Conservation (phyloP, 2,888 invertebrate genomes). For the Stomorhina lunata region DNA sequence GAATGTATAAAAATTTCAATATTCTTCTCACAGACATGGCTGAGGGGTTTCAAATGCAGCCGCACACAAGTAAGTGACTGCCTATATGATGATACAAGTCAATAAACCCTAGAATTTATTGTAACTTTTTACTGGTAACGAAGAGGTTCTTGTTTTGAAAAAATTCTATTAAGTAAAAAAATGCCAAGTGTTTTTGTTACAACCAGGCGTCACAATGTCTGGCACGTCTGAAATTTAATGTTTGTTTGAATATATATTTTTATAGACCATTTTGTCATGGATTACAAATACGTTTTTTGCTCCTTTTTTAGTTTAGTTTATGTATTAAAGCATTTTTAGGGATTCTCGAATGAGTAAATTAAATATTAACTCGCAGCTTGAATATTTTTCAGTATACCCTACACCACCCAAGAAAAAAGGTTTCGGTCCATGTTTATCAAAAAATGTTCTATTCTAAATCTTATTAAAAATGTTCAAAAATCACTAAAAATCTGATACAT, state of each 20-base stretch:
- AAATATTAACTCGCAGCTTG: background rate
- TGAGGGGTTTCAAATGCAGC: conserved; percentile 13
- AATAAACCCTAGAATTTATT: conserved; percentile 59
- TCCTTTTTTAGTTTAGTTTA: background rate
- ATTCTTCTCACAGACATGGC: conserved; percentile 20
- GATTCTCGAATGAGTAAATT: conserved; percentile 17
- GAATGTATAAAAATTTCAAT: background rate
- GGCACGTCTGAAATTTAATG: conserved; percentile 57
- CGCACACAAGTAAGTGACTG: too few species aligned
- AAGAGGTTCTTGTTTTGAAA: conserved; percentile 32
- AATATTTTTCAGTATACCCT: too few species aligned
- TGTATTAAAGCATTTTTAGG: conserved; percentile 10
- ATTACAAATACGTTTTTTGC: conserved; percentile 24
- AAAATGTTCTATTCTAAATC: too few species aligned
- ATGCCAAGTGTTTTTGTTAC: conserved; percentile 1
- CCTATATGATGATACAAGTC: conserved; percentile 46
- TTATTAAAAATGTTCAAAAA: too few species aligned
- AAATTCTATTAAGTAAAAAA: background rate
- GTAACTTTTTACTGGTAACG: background rate
- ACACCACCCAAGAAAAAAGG: too few species aligned
- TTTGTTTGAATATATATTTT: conserved; percentile 38
- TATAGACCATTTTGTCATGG: conserved; percentile 39
- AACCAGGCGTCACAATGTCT: conserved; percentile 56
- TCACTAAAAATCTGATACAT: too few species aligned
- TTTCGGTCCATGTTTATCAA: too few species aligned